phyloP scores from a whole-genome alignment of 1,140 invertebrate genomes.

The Hormaphis cornu region DNA sequence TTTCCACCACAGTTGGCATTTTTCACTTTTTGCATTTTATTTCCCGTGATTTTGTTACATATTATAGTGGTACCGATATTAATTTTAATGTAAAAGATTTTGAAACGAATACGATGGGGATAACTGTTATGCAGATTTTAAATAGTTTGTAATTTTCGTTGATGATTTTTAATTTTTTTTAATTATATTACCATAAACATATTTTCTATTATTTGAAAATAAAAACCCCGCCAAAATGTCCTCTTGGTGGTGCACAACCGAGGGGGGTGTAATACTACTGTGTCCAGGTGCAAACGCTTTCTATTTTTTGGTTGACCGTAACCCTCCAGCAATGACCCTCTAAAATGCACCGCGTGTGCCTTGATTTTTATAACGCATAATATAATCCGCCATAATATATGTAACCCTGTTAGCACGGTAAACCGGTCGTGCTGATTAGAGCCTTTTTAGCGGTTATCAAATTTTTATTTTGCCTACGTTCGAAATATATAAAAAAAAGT shows the following conservation, averaged over 20 bases:
- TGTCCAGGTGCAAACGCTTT: background rate
- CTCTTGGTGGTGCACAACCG: background rate
- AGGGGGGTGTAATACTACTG: background rate
- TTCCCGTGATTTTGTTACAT: too few relatives aligned
- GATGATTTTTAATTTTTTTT: too few relatives aligned
- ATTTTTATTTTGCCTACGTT: background rate
- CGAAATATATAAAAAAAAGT: constrained; percentile 12
- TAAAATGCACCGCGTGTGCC: constrained; percentile 9
- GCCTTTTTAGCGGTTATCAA: background rate
- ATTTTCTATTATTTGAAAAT: background rate
- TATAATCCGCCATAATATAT: constrained; percentile 21
- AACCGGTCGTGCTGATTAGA: constrained; percentile 17
- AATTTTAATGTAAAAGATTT: too few relatives aligned
- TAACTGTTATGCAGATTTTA: too few relatives aligned
- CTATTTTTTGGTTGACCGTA: constrained; percentile 17
- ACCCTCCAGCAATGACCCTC: constrained; percentile 21
- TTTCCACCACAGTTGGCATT: too few relatives aligned
- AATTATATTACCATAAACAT: too few relatives aligned
- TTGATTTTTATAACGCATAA: constrained; percentile 20
- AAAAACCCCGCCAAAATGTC: constrained; percentile 19
- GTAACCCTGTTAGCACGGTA: constrained; percentile 13
- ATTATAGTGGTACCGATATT: too few relatives aligned
- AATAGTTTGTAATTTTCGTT: too few relatives aligned
- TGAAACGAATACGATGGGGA: too few relatives aligned
- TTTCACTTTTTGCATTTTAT: too few relatives aligned